Evolutionary conservation across 2,888 invertebrate species (phyloP).

Genomic region (Caradrina kadenii): DNA sequence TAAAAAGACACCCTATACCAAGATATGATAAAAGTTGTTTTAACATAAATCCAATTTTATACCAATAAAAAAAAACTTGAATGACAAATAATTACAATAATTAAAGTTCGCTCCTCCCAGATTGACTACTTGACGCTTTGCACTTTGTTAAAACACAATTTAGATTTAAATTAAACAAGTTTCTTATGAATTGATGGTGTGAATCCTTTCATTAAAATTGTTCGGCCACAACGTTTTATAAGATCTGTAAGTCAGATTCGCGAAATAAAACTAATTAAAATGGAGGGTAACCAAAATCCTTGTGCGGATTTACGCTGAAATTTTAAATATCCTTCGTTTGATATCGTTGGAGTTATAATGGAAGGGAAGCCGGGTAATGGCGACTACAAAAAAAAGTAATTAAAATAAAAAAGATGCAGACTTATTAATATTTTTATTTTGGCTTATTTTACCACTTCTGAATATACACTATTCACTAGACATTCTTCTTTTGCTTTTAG

Average conservation of each 20-base stretch:
- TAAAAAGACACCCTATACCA: too few species aligned
- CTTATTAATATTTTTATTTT: too few species aligned
- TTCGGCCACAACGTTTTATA: constrained; percentile 84
- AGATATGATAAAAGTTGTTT: too few species aligned
- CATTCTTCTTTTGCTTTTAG: too few species aligned
- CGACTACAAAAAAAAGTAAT: constrained; percentile 31
- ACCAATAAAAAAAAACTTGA: not conserved
- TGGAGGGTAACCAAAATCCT: constrained; percentile 63
- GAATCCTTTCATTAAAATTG: constrained; percentile 86
- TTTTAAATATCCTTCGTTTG: constrained; percentile 23
- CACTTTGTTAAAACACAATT: constrained; percentile 73
- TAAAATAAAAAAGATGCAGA: not conserved
- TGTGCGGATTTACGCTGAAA: constrained; percentile 49
- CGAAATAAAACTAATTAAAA: constrained; percentile 87
- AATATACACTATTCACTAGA: too few species aligned
- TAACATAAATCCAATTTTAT: too few species aligned
- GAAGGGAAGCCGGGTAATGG: constrained; percentile 55
- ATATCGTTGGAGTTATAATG: constrained; percentile 44
- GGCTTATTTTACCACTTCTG: too few species aligned
- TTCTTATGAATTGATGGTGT: constrained; percentile 74
- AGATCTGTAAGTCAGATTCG: constrained; percentile 80
- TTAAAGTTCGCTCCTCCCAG: constrained; percentile 36
- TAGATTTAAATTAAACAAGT: constrained; percentile 79
- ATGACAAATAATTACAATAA: constrained; percentile 41
- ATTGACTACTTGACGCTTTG: constrained; percentile 66